phyloP scores from a whole-genome alignment of 2,888 invertebrate species.

The Tenodera sinensis region DNA sequence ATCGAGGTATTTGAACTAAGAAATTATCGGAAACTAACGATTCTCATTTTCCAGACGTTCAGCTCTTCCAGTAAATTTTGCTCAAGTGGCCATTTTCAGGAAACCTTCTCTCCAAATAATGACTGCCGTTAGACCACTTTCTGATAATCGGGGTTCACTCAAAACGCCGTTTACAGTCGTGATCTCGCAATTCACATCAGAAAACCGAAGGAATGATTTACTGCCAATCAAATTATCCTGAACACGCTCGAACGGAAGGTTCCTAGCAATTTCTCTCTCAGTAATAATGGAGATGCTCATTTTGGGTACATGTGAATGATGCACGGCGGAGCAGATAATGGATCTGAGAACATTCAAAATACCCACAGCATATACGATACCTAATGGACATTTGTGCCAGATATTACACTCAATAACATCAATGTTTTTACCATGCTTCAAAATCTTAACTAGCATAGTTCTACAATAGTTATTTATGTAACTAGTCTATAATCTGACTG shows the following conservation, averaged over 20 bases:
- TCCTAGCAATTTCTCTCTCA: not conserved
- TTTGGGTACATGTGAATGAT: not conserved
- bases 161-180: not conserved
- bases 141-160: not conserved
- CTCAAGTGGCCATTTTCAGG: not conserved
- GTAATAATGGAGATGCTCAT: not conserved
- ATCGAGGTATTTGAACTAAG: too few species aligned
- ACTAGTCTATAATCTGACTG: too few species aligned
- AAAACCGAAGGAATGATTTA: not conserved
- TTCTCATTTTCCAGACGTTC: not conserved
- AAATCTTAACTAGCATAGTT: too few species aligned
- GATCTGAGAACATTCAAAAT: too few species aligned
- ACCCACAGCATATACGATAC: too few species aligned
- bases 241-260: not conserved
- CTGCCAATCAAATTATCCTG: not conserved
- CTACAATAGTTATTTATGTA: too few species aligned
- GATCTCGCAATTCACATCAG: not conserved
- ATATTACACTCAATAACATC: too few species aligned
- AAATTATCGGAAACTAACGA: too few species aligned
- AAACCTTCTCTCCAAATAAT: not conserved
- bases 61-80: not conserved
- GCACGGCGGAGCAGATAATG: not conserved
- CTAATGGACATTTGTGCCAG: too few species aligned
- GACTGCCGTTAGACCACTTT: not conserved
- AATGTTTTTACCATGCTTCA: too few species aligned